A percentile compares a stretch with the other conserved stretches of the same genome.
Conservation (phyloP, 2,797 vertebrate genomes). For the Heliangelus exortis region DNA sequence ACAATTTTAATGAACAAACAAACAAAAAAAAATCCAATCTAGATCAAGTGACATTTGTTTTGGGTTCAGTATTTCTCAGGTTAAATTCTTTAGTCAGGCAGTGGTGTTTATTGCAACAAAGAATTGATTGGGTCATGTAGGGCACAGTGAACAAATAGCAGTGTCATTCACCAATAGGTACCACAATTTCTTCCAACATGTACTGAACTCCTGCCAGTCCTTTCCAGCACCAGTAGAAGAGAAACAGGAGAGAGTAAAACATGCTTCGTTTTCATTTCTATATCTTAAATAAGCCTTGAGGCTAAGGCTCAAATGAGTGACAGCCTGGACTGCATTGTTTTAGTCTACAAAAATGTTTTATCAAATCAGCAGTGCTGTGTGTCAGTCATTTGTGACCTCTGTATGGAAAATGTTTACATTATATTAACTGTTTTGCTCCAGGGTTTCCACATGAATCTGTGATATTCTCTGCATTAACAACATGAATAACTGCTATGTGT, state of each 20-base stretch:
- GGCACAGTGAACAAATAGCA: constrained; percentile 74
- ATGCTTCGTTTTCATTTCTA: constrained; percentile 65
- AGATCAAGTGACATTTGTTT: constrained; percentile 74
- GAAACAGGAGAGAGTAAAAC: constrained; percentile 55
- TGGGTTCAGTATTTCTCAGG: constrained; percentile 61
- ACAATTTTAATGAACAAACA: constrained; percentile 70
- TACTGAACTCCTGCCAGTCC: constrained; percentile 64
- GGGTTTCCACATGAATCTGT: constrained; percentile 77
- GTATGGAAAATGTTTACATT: constrained; percentile 87
- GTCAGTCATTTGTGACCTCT: constrained; percentile 85
- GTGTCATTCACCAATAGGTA: constrained; percentile 74
- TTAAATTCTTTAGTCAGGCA: constrained; percentile 70
- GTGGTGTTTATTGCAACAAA: constrained; percentile 67
- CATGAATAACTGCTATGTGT: not conserved
- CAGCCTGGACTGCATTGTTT: constrained; percentile 80
- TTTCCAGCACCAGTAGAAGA: constrained; percentile 54
- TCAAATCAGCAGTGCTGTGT: constrained; percentile 79
- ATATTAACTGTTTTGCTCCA: constrained; percentile 84
- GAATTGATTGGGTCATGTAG: constrained; percentile 77
- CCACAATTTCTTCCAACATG: constrained; percentile 72
- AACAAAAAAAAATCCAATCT: constrained; percentile 65
- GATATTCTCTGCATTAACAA: constrained; percentile 20
- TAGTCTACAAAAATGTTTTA: constrained; percentile 83
- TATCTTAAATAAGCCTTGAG: constrained; percentile 80
- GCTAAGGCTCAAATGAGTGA: constrained; percentile 82